phyloP scores from a whole-genome alignment of 2,888 invertebrate genomes.

The Dorcus parallelipipedus region DNA sequence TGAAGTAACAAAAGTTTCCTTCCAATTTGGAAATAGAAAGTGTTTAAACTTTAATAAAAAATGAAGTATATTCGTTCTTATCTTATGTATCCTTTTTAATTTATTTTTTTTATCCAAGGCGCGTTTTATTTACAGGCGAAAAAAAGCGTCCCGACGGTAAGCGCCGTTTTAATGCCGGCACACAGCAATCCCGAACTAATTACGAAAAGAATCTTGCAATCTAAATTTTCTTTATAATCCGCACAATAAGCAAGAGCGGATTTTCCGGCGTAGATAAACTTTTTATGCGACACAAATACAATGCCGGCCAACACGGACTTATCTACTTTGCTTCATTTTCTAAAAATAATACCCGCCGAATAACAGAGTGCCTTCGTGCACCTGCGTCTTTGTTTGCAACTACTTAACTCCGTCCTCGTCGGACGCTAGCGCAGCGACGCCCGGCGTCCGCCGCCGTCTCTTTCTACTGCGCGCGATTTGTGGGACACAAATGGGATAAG shows the following conservation, averaged over 20 bases:
- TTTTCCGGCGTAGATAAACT: constrained; percentile 20
- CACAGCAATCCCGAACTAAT: constrained; percentile 3
- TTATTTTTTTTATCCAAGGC: too few relatives aligned
- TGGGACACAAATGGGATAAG: constrained; percentile 28
- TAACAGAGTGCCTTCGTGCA: constrained; percentile 39
- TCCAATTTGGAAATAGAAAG: too few relatives aligned
- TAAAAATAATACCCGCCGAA: constrained; percentile 45
- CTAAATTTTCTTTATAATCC: constrained; percentile 14
- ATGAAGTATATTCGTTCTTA: too few relatives aligned
- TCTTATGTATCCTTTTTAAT: too few relatives aligned
- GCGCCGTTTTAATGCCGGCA: not conserved
- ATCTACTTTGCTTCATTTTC: constrained; percentile 46
- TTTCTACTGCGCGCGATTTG: constrained; percentile 22
- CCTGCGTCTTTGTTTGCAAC: constrained; percentile 40
- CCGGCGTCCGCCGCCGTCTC: constrained; percentile 11
- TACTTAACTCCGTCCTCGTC: constrained; percentile 30
- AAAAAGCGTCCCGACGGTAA: too few relatives aligned
- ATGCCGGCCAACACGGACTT: constrained; percentile 31
- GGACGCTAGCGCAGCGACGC: not conserved
- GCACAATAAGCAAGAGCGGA: constrained; percentile 14
- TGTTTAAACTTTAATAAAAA: too few relatives aligned
- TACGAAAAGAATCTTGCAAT: not conserved
- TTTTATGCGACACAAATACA: constrained; percentile 22
- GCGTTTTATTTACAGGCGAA: too few relatives aligned
- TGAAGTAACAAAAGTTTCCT: too few relatives aligned